These are phyloP conservation scores for Drosophila nigrodunni DNA, from an alignment of 1,140 invertebrate genomes.

Conservation along the genomic window DNA sequence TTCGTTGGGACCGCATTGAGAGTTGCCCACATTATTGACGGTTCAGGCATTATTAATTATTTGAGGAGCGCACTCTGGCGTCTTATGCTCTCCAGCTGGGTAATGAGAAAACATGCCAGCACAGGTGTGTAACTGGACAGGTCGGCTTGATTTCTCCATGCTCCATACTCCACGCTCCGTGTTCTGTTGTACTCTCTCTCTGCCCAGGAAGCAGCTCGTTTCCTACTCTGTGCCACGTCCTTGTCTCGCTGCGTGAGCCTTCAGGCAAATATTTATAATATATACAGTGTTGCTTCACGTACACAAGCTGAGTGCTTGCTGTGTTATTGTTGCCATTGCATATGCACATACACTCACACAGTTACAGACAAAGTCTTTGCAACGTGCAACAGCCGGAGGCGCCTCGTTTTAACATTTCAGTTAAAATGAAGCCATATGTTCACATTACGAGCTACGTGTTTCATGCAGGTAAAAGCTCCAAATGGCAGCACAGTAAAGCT, in stretches of 20 bases:
- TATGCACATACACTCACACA: constrained; percentile 21
- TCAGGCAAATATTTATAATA: constrained; percentile 64
- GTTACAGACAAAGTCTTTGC: background rate
- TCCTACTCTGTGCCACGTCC: constrained; percentile 38
- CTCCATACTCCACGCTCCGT: background rate
- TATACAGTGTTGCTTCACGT: constrained; percentile 44
- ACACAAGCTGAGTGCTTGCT: constrained; percentile 20
- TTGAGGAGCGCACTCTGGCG: constrained; percentile 36
- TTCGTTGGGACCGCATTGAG: constrained; percentile 63
- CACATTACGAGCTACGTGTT: constrained; percentile 52
- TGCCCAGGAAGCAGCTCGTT: constrained; percentile 31
- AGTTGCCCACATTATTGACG: constrained; percentile 38
- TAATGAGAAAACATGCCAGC: constrained; percentile 27
- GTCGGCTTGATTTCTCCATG: too few relatives aligned
- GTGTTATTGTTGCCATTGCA: constrained; percentile 23
- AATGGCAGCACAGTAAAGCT: constrained; percentile 42
- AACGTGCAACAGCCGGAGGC: constrained; percentile 25
- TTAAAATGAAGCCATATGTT: constrained; percentile 61
- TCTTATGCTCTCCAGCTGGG: background rate
- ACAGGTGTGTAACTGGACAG: constrained; percentile 3
- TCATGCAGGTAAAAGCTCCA: constrained; percentile 19
- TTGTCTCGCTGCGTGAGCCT: constrained; percentile 24
- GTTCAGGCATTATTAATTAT: constrained; percentile 69
- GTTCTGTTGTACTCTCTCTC: constrained; percentile 2
- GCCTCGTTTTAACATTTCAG: constrained; percentile 35